Conservation (phyloP, 2,113 vertebrate genomes). For the Labeo rohita region DNA sequence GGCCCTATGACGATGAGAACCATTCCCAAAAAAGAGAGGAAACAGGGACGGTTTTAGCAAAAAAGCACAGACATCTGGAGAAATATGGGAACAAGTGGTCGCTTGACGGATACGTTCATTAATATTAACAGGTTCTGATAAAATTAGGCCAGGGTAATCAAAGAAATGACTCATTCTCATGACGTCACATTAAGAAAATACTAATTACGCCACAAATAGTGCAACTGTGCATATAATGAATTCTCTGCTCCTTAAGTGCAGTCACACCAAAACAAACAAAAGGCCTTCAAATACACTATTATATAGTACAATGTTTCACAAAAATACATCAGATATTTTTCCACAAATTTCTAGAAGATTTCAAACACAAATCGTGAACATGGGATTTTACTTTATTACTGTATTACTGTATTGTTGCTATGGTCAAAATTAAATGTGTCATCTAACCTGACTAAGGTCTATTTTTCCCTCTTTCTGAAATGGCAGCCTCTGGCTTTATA, state of each 20-base stretch:
- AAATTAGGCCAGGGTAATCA: slow-evolving; percentile 18
- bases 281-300: not conserved
- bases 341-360: not conserved
- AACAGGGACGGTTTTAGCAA: not conserved
- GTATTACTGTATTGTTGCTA: not conserved
- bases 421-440: not conserved
- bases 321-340: not conserved
- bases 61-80: not conserved
- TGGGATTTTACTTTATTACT: not conserved
- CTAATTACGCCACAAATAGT: slow-evolving; percentile 17
- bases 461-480: not conserved
- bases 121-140: not conserved
- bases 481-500: not conserved
- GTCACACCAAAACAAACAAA: not conserved
- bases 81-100: not conserved
- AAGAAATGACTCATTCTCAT: not conserved
- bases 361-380: not conserved
- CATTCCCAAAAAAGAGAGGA: not conserved
- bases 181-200: slow-evolving; percentile 19
- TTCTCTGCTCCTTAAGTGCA: not conserved
- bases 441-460: not conserved
- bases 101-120: not conserved
- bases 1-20: not conserved
- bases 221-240: not conserved
- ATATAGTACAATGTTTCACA: not conserved